A percentile compares a stretch with the other conserved stretches of the same genome.
Conservation (phyloP, 1,140 invertebrate genomes). For the Zophobas morio region DNA sequence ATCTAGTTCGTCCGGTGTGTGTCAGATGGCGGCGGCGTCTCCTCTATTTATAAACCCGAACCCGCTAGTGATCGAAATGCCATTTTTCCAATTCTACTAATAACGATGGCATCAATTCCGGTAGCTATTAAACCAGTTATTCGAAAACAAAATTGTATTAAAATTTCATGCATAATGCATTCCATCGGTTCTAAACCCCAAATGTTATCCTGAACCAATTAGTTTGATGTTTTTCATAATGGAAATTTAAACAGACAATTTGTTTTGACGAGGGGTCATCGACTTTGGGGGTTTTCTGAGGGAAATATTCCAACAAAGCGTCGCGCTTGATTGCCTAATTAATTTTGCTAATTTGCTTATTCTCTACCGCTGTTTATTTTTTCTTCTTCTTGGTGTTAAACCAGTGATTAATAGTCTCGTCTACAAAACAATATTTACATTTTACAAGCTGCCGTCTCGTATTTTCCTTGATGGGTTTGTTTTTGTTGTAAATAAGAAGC, state of each 20-base stretch:
- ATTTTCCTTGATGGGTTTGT: background rate
- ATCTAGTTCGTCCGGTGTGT: background rate
- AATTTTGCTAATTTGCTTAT: slow-evolving; percentile 8
- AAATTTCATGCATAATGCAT: slow-evolving; percentile 32
- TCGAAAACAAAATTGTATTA: background rate
- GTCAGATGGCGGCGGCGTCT: slow-evolving; percentile 12
- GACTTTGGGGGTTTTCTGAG: background rate
- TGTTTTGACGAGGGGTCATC: background rate
- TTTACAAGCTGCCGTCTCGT: background rate
- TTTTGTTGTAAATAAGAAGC: background rate
- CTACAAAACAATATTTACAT: background rate
- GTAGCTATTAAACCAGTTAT: slow-evolving; percentile 15
- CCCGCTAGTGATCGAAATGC: background rate
- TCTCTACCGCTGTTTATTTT: background rate
- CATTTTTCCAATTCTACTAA: background rate
- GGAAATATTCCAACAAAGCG: background rate
- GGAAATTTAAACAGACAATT: slow-evolving; percentile 3
- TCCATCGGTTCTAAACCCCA: background rate
- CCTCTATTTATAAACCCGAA: slow-evolving; percentile 1
- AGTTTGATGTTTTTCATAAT: slow-evolving; percentile 9
- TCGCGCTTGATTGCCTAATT: background rate
- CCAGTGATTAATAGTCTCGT: background rate
- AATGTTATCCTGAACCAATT: slow-evolving; percentile 15
- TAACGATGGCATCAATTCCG: background rate
- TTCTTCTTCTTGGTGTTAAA: background rate